A percentile compares a stretch with the other conserved stretches of the same genome.
Evolutionary conservation across 2,797 vertebrate genomes (phyloP).

Genomic region (Sebastes hubbsi): DNA sequence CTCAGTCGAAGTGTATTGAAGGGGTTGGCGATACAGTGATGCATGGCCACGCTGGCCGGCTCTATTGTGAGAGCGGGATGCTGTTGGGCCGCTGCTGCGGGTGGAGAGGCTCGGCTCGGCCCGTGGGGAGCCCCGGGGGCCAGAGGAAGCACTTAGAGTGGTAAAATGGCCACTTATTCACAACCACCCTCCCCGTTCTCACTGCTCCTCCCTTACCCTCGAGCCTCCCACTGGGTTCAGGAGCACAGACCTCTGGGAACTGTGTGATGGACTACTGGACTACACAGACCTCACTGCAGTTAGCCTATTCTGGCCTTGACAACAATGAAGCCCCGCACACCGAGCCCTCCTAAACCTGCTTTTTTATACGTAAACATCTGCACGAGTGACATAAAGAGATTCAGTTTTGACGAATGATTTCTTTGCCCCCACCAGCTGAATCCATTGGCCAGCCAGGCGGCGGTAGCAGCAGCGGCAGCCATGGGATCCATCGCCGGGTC

Average conservation of each 20-base stretch:
- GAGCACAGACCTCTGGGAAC: constrained; percentile 70
- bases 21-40: constrained; percentile 73
- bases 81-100: constrained; percentile 52
- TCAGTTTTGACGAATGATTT: constrained; percentile 26
- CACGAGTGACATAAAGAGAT: constrained; percentile 4
- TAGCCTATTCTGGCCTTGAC: constrained; percentile 49
- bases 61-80: constrained; percentile 72
- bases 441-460: constrained; percentile 95
- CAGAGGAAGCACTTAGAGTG: constrained; percentile 79
- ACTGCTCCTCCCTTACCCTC: constrained; percentile 65
- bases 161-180: constrained; percentile 83
- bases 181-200: constrained; percentile 62
- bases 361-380: constrained; percentile 14
- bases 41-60: constrained; percentile 58
- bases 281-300: constrained; percentile 43
- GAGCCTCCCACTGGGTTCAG: constrained; percentile 69
- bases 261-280: constrained; percentile 66
- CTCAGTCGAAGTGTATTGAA: constrained; percentile 67
- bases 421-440: constrained; percentile 87
- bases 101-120: constrained; percentile 55
- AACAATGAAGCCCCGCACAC: constrained; percentile 20
- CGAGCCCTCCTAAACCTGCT: background rate
- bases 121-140: constrained; percentile 71
- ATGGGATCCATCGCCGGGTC: constrained; percentile 95
- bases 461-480: constrained; percentile 89